Conservation (phyloP, 2,888 invertebrate genomes). For the Troides aeacus region DNA sequence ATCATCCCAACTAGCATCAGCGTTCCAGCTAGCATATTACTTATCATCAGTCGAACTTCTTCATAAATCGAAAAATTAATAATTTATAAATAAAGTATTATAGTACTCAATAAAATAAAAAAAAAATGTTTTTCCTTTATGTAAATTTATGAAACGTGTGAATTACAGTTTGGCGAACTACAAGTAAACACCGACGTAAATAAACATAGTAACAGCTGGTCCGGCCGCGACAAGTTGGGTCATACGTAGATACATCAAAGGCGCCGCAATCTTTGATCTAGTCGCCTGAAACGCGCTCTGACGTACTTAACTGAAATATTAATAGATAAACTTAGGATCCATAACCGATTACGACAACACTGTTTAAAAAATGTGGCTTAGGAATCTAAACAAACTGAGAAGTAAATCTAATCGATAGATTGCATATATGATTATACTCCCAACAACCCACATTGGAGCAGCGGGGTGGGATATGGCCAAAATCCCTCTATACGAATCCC, state of each 20-base stretch:
- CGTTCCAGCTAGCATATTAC: too few species aligned
- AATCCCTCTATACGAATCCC: too few species aligned
- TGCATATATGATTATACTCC: not conserved
- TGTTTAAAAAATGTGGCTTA: slow-evolving; percentile 6
- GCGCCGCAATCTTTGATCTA: slow-evolving; percentile 62
- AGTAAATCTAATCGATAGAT: not conserved
- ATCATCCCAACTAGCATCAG: too few species aligned
- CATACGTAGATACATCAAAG: slow-evolving; percentile 62
- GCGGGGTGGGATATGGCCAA: too few species aligned
- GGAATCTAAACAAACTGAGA: slow-evolving; percentile 5
- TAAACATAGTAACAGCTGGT: slow-evolving; percentile 51
- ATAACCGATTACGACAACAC: slow-evolving; percentile 24
- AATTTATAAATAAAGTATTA: not conserved
- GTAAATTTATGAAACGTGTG: slow-evolving; percentile 20
- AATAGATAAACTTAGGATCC: slow-evolving; percentile 31
- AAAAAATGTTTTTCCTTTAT: not conserved
- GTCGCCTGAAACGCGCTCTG: slow-evolving; percentile 46
- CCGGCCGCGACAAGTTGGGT: slow-evolving; percentile 53
- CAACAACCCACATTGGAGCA: too few species aligned
- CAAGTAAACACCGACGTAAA: slow-evolving; percentile 38
- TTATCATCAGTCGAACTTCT: too few species aligned
- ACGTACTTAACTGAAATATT: slow-evolving; percentile 39
- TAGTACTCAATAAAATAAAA: not conserved
- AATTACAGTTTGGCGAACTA: slow-evolving; percentile 26
- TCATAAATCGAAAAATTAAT: not conserved